Evolutionary conservation across 2,888 invertebrate genomes (phyloP).

Genomic region (Morpho achilles): DNA sequence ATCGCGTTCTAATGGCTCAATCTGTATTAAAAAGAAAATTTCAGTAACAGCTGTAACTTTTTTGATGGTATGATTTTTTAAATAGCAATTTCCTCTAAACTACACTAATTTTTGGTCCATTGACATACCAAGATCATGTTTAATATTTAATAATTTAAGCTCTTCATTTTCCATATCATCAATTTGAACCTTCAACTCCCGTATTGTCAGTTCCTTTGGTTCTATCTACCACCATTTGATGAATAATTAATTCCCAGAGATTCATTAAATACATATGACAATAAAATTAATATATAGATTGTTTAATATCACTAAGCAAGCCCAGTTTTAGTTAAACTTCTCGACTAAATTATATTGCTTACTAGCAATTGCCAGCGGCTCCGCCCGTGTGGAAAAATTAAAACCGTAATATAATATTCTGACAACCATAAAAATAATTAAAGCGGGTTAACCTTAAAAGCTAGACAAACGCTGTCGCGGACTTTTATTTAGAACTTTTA

Average conservation of each 20-base stretch:
- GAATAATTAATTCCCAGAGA: neutral
- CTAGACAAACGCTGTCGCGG: too few species aligned
- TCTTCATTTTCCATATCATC: slow-evolving; percentile 91
- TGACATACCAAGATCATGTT: slow-evolving; percentile 67
- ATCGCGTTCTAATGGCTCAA: slow-evolving; percentile 91
- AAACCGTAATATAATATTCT: too few species aligned
- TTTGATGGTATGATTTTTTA: slow-evolving; percentile 27
- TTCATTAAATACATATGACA: too few species aligned
- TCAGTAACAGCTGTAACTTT: slow-evolving; percentile 67
- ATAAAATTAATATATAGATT: too few species aligned
- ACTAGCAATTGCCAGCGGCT: too few species aligned
- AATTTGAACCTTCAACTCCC: slow-evolving; percentile 89
- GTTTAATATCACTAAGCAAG: neutral
- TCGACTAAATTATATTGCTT: too few species aligned
- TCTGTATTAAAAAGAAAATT: slow-evolving; percentile 63
- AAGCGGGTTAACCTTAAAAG: too few species aligned
- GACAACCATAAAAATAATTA: too few species aligned
- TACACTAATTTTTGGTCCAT: slow-evolving; percentile 5
- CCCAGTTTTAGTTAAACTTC: too few species aligned
- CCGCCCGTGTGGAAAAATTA: too few species aligned
- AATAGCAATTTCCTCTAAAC: neutral
- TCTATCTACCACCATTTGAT: slow-evolving; percentile 81
- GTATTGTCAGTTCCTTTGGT: slow-evolving; percentile 89
- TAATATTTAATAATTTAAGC: slow-evolving; percentile 79
- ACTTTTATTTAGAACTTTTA: too few species aligned